A percentile compares a stretch with the other conserved stretches of the same genome.
Conservation (phyloP, 2,797 vertebrate species). For the Tenualosa ilisha region DNA sequence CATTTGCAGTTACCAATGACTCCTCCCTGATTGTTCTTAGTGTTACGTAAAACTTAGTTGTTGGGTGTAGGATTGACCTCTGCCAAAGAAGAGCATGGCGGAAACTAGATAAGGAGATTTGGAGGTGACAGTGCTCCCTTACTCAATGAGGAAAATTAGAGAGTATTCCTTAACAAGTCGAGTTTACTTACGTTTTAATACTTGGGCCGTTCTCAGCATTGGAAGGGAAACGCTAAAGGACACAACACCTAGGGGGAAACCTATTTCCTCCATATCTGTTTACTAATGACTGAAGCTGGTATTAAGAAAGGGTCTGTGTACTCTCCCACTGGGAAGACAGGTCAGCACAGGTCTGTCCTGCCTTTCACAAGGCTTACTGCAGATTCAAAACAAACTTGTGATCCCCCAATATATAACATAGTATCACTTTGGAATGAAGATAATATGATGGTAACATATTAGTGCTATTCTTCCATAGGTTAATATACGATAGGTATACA, state of each 20-base stretch:
- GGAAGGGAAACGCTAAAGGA: neutral
- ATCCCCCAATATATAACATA: neutral
- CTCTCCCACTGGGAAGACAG: neutral
- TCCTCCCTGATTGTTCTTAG: neutral
- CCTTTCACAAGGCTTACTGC: neutral
- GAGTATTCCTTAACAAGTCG: constrained; percentile 9
- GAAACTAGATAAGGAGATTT: constrained; percentile 75
- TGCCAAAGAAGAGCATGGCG: constrained; percentile 53
- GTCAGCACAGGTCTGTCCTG: neutral
- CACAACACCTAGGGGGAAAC: neutral
- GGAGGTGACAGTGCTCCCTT: constrained; percentile 56
- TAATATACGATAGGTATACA: neutral
- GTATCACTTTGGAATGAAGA: neutral
- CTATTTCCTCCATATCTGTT: neutral
- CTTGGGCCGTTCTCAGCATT: neutral
- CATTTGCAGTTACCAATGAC: neutral
- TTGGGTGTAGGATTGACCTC: constrained; percentile 58
- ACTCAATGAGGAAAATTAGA: constrained; percentile 39
- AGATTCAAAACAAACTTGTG: neutral
- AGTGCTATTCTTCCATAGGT: neutral
- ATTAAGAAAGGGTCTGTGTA: neutral
- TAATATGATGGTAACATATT: neutral
- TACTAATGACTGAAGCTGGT: neutral
- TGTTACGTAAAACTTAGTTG: constrained; percentile 56
- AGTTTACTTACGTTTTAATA: neutral